A percentile compares a stretch with the other conserved stretches of the same genome.
Evolutionary conservation across 2,888 invertebrate species (phyloP).

Genomic region (Lamproptera curius): DNA sequence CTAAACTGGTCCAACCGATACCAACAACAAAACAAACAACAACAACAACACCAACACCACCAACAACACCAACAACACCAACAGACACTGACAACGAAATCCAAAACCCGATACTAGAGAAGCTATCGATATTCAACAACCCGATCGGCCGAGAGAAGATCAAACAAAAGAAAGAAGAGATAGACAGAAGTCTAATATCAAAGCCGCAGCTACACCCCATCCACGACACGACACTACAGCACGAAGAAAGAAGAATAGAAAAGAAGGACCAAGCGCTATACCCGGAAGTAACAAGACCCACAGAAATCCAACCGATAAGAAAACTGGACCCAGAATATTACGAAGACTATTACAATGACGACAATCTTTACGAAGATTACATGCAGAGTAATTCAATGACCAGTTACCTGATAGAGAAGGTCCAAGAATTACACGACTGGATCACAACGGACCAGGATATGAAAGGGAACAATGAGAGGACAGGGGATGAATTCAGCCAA

Average conservation of each 20-base stretch:
- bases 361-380: conserved; percentile 67
- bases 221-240: conserved; percentile 48
- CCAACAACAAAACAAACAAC: conserved; percentile 2
- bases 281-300: conserved; percentile 22
- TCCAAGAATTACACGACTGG: conserved; percentile 75
- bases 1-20: too few species aligned
- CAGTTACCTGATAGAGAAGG: conserved; percentile 68
- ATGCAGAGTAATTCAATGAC: conserved; percentile 69
- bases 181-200: conserved; percentile 35
- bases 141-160: conserved; percentile 43
- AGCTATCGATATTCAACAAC: conserved; percentile 60
- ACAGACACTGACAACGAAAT: conserved; percentile 44
- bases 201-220: conserved; percentile 62
- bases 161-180: conserved; percentile 33
- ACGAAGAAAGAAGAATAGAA: conserved; percentile 56
- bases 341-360: conserved; percentile 63
- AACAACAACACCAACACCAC: conserved; percentile 14
- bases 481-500: conserved; percentile 47
- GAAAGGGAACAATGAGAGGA: conserved; percentile 35
- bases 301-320: conserved; percentile 26
- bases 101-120: conserved; percentile 48
- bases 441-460: conserved; percentile 60
- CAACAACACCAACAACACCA: conserved; percentile 21
- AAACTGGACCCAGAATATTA: conserved; percentile 45
- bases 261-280: conserved; percentile 59